These are phyloP conservation scores for Oreohelix idahoensis DNA, from an alignment of 1,140 invertebrate species.

Conservation along the genomic window DNA sequence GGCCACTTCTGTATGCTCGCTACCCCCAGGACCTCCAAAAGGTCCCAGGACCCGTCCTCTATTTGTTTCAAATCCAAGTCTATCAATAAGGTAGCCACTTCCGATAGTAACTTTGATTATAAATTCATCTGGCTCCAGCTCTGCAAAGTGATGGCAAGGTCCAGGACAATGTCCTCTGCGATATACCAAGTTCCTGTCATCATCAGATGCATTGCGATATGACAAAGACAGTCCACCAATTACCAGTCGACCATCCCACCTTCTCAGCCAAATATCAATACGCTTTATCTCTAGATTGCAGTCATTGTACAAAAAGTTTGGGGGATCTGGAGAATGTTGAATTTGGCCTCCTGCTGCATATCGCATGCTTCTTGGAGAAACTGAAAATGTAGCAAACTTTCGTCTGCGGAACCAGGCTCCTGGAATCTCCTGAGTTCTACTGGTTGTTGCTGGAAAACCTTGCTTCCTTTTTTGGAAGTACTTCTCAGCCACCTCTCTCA, in stretches of 20 bases:
- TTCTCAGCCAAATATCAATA: conserved; percentile 18
- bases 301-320: neutral
- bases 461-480: neutral
- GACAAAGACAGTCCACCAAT: conserved; percentile 25
- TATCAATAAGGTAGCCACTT: conserved; percentile 26
- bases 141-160: neutral
- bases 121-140: conserved; percentile 27
- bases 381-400: neutral
- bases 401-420: conserved; percentile 1
- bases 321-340: neutral
- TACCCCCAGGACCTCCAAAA: conserved; percentile 22
- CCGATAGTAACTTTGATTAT: conserved; percentile 20
- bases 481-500: neutral
- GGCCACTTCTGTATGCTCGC: neutral
- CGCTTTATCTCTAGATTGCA: neutral
- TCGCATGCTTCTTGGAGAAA: neutral
- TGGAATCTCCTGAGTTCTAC: neutral
- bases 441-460: neutral
- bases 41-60: conserved; percentile 4
- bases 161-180: neutral
- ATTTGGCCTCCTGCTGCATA: conserved; percentile 29
- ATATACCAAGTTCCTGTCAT: neutral
- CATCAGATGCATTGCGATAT: neutral
- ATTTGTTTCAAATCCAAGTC: conserved; percentile 31
- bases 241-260: conserved; percentile 10